A percentile compares a stretch with the other conserved stretches of the same genome.
Evolutionary conservation across 1,140 invertebrate genomes (phyloP).

Genomic region (Batillaria attramentaria): DNA sequence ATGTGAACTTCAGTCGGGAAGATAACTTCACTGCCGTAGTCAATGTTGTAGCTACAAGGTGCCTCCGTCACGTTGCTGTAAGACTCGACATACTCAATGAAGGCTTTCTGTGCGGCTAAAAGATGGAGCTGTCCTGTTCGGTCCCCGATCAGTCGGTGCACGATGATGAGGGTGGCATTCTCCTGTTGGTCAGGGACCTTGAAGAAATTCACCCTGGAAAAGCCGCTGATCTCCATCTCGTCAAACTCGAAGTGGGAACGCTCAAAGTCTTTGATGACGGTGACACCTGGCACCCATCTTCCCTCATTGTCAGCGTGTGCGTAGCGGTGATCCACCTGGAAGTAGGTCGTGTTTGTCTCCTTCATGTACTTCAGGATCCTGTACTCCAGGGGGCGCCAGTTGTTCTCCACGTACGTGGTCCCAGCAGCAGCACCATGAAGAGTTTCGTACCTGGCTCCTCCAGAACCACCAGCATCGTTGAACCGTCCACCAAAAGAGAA

Average conservation of each 20-base stretch:
- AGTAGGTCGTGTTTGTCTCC: constrained; percentile 52
- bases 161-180: constrained; percentile 41
- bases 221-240: constrained; percentile 58
- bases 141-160: constrained; percentile 57
- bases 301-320: constrained; percentile 59
- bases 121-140: constrained; percentile 60
- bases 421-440: constrained; percentile 56
- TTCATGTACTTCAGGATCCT: constrained; percentile 58
- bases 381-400: constrained; percentile 58
- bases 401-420: constrained; percentile 60
- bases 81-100: constrained; percentile 60
- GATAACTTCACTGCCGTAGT: constrained; percentile 54
- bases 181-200: constrained; percentile 46
- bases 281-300: constrained; percentile 48
- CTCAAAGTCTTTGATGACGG: constrained; percentile 57
- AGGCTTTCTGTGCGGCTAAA: constrained; percentile 48
- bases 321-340: constrained; percentile 61
- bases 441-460: constrained; percentile 35
- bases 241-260: constrained; percentile 55
- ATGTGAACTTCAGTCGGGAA: constrained; percentile 64
- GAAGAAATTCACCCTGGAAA: constrained; percentile 48
- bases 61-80: constrained; percentile 60
- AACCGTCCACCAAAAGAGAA: constrained; percentile 59
- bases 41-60: constrained; percentile 61
- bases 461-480: constrained; percentile 53